phyloP scores from a whole-genome alignment of 2,113 vertebrate species.

The Cyrtonyx montezumae region DNA sequence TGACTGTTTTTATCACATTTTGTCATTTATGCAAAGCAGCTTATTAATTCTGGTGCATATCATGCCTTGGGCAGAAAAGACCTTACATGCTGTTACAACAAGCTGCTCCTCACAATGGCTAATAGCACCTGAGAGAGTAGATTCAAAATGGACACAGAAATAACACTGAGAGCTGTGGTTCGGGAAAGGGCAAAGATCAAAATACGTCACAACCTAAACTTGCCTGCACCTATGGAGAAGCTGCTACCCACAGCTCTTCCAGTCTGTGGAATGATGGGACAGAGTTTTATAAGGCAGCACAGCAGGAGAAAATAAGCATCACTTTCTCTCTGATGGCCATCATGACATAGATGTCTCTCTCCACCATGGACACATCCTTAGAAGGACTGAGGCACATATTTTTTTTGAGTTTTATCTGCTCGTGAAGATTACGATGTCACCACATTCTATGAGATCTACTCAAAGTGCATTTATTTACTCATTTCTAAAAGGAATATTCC shows the following conservation, averaged over 20 bases:
- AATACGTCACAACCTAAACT: background rate
- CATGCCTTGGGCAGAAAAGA: conserved; percentile 9
- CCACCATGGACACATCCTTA: background rate
- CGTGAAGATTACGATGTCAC: background rate
- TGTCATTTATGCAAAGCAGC: background rate
- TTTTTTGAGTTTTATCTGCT: background rate
- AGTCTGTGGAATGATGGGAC: background rate
- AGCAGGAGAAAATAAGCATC: background rate
- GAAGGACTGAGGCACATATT: background rate
- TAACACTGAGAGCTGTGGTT: background rate
- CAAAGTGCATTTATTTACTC: background rate
- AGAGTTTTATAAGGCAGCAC: background rate
- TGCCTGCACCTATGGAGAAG: background rate
- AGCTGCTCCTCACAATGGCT: conserved; percentile 17
- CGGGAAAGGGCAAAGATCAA: background rate
- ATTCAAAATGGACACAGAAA: background rate
- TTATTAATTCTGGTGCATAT: conserved; percentile 10
- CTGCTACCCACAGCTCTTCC: background rate
- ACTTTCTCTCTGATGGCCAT: background rate
- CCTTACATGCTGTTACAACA: background rate
- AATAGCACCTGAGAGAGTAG: background rate
- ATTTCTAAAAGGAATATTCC: background rate
- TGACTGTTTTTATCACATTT: background rate
- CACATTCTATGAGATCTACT: background rate
- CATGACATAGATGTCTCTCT: background rate